These are phyloP conservation scores for Leptatherina wallacei DNA, from an alignment of 2,797 vertebrate species.

Conservation along the genomic window DNA sequence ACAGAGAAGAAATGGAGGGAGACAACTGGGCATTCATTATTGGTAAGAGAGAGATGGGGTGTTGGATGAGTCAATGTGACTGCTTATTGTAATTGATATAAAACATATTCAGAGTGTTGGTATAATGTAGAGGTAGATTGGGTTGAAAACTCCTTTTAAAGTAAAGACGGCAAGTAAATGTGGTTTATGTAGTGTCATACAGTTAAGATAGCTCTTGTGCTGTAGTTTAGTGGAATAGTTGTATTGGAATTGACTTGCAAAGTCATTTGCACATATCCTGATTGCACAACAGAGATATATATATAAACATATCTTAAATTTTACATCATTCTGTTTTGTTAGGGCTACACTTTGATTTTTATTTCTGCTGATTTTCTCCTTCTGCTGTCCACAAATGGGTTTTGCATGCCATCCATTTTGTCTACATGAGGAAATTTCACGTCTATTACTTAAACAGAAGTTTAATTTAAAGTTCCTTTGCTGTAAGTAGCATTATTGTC, in stretches of 20 bases:
- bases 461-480: not conserved
- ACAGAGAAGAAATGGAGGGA: constrained; percentile 66
- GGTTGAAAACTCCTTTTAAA: not conserved
- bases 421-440: not conserved
- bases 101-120: not conserved
- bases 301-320: not conserved
- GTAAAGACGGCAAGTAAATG: not conserved
- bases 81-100: not conserved
- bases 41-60: constrained; percentile 58
- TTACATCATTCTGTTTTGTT: not conserved
- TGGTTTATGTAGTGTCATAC: not conserved
- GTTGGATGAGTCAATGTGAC: not conserved
- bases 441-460: not conserved
- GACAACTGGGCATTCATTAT: constrained; percentile 75
- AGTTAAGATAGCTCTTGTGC: not conserved
- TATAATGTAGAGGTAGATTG: not conserved
- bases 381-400: too few species aligned
- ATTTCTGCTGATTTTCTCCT: not conserved
- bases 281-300: not conserved
- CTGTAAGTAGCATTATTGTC: not conserved
- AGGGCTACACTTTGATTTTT: rapidly evolving
- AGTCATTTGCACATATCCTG: not conserved
- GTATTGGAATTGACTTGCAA: not conserved
- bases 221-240: not conserved
- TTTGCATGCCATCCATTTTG: not conserved